Base-by-base conservation (phyloP, 2,113 vertebrate species). In the Machaerirhynchus nigripectus region DNA sequence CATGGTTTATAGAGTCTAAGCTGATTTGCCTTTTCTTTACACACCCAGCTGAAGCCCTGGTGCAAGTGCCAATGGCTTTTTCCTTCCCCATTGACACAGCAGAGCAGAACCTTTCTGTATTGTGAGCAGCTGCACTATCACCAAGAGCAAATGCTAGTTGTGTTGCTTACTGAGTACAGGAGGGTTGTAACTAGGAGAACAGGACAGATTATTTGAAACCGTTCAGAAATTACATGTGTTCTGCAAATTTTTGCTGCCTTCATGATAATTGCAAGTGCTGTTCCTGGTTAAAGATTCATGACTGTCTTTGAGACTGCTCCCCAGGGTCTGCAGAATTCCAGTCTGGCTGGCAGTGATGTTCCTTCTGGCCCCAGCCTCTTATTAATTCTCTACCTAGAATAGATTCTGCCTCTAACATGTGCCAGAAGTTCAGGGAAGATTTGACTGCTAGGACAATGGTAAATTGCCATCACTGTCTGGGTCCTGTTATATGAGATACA, bases 241-340 rank as follows among this genome's bases (percentile, higher is more conserved):
- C 76, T 84, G 83, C 92, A 90, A 83, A 71, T 84, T 89, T 95
- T 95, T 88, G 83, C 93, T 96, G 88, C 76, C 86, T 92, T 80
- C 89, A 93, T 92, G 73, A 49, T 93, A 93, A 96, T 95, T 93
- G 93, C 88, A 63, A 96, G 73, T 46, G 83, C 93, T 94, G 95
- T 96, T 97, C 85, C 90, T 93, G 82, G 85, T 96, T 95, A 96
- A 96, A 97, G 93, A 94, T 95, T 95, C 90, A 96, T 94, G 92
- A 90, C 82, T 69, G 20, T 69, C 88, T 95, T 74, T 90, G 90
- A 90, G 83, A 55, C 85, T 83, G 47, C 23, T 92, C 95, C 88
- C 88, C 8, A 0, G 57, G 68, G 90, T 83, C 92, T 93, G 76
- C 83, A 90, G 83, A 95, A 89, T 91, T 94, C 83, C 53, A 93